These are phyloP conservation scores for Brevipalpus yothersi DNA, from an alignment of 1,140 invertebrate genomes.

Conservation along the genomic window DNA sequence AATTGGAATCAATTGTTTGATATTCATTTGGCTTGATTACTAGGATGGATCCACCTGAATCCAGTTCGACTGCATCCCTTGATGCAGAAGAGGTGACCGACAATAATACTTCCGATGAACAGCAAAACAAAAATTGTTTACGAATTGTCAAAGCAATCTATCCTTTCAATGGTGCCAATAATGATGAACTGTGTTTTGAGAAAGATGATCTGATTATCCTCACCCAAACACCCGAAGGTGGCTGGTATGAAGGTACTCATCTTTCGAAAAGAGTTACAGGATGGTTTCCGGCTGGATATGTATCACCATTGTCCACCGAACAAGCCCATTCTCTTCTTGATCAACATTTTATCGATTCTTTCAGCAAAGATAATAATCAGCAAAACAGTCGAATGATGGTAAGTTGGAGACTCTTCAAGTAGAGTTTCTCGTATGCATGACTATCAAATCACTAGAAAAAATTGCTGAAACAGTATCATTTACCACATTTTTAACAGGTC, in stretches of 20 bases:
- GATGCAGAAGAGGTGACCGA: too few species aligned
- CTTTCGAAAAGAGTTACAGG: conserved; percentile 42
- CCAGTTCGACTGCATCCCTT: too few species aligned
- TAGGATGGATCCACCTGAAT: too few species aligned
- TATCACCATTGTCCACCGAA: conserved; percentile 22
- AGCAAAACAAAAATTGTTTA: background rate
- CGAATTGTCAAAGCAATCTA: conserved; percentile 52
- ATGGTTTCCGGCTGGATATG: conserved; percentile 95
- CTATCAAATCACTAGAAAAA: background rate
- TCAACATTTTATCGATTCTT: background rate
- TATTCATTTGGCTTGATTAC: too few species aligned
- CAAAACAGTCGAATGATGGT: background rate
- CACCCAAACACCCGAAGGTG: conserved; percentile 51
- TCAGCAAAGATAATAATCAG: background rate
- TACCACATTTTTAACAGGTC: background rate
- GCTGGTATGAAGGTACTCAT: conserved; percentile 91
- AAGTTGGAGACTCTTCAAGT: background rate
- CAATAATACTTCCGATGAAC: too few species aligned
- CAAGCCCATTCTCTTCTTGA: background rate
- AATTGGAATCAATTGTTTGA: too few species aligned
- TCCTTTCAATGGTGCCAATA: conserved; percentile 80
- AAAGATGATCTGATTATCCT: conserved; percentile 92
- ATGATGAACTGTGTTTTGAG: conserved; percentile 88
- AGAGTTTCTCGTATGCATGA: background rate
- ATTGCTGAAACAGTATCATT: background rate